Percentiles rank a stretch among this genome's conserved stretches.
These are phyloP conservation scores for Bibio marci DNA, from an alignment of 2,888 invertebrate species.

Conservation along the genomic window DNA sequence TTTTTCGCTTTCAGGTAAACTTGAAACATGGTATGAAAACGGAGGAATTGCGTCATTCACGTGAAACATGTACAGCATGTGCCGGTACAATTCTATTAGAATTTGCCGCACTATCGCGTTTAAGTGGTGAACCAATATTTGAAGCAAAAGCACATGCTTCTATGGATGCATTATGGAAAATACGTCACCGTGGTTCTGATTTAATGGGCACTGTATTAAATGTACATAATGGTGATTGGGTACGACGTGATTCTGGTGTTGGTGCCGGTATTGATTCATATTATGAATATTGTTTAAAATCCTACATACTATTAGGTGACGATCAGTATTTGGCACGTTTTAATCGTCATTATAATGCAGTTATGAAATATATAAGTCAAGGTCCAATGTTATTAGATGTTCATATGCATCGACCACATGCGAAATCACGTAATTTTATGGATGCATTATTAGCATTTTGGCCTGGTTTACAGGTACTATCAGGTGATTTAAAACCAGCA, in stretches of 20 bases:
- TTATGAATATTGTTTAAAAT: constrained; percentile 95
- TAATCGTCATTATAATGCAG: constrained; percentile 86
- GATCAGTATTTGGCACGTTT: constrained; percentile 87
- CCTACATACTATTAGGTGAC: constrained; percentile 88
- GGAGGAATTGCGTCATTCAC: constrained; percentile 50
- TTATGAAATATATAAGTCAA: constrained; percentile 93
- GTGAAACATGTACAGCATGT: constrained; percentile 95
- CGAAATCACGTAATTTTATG: constrained; percentile 92
- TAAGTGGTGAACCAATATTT: constrained; percentile 81
- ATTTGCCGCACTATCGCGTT: constrained; percentile 86
- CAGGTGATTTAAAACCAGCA: constrained; percentile 88
- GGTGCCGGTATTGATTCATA: constrained; percentile 99
- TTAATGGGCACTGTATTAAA: constrained; percentile 95
- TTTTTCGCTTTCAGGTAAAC: no score
- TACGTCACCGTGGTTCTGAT: constrained; percentile 74
- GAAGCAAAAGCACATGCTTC: constrained; percentile 90
- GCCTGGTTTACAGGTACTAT: constrained; percentile 84
- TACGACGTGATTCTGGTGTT: constrained; percentile 88
- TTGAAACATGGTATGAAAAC: constrained; percentile 66
- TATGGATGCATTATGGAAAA: constrained; percentile 93
- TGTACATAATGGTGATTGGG: constrained; percentile 97
- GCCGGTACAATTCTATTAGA: constrained; percentile 96
- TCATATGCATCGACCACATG: constrained; percentile 88
- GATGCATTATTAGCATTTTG: constrained; percentile 94
- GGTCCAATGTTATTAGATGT: constrained; percentile 93